Percentiles rank a stretch among this genome's conserved stretches.
phyloP scores from a whole-genome alignment of 1,140 invertebrate genomes.

The Calephelis nemesis region DNA sequence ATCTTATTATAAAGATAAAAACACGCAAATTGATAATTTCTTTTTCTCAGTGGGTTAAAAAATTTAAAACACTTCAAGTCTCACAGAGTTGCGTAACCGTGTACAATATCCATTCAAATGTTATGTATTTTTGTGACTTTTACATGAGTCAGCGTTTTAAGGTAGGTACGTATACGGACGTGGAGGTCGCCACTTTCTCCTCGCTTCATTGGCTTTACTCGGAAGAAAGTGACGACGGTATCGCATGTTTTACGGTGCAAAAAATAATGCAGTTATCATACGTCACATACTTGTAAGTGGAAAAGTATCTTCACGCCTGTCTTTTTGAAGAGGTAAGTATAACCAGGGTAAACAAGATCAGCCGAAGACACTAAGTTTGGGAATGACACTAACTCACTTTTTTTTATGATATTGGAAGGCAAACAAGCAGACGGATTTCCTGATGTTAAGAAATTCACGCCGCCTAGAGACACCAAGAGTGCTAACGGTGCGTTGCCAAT shows the following conservation, averaged over 20 bases:
- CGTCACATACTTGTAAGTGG: neutral
- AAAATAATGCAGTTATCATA: conserved; percentile 10
- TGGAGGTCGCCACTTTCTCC: conserved; percentile 71
- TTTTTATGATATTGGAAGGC: too few relatives aligned
- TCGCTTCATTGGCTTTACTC: conserved; percentile 72
- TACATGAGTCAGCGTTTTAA: conserved; percentile 67
- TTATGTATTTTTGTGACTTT: conserved; percentile 26
- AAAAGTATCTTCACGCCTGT: too few relatives aligned
- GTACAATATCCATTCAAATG: neutral
- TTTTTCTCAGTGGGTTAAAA: too few relatives aligned
- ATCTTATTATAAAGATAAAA: too few relatives aligned
- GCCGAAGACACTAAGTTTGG: neutral
- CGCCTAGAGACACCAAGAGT: too few relatives aligned
- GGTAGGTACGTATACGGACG: conserved; percentile 57
- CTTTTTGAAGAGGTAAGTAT: too few relatives aligned
- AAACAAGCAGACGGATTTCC: too few relatives aligned
- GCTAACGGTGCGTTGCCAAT: too few relatives aligned
- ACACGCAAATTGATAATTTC: too few relatives aligned
- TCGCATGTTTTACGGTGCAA: conserved; percentile 42
- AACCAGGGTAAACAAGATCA: neutral
- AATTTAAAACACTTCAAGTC: neutral
- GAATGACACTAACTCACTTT: too few relatives aligned
- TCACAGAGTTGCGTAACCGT: conserved; percentile 18
- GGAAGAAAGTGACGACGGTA: conserved; percentile 73
- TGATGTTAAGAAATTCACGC: too few relatives aligned